These are phyloP conservation scores for Drosophila dives DNA, from an alignment of 2,888 invertebrate species.

Conservation along the genomic window DNA sequence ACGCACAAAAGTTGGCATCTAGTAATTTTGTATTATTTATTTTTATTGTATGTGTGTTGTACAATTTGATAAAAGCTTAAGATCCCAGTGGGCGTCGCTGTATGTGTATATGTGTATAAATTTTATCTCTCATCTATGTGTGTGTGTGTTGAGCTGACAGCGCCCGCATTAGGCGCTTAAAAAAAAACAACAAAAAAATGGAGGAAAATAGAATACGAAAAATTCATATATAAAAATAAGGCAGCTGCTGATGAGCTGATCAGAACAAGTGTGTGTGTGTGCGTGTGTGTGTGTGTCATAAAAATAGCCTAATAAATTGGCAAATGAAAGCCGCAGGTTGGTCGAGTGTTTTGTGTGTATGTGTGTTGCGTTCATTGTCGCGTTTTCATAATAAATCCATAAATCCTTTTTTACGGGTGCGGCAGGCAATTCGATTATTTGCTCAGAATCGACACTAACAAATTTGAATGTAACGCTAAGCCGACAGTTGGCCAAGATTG, in stretches of 20 bases:
- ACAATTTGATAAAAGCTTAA: slow-evolving; percentile 35
- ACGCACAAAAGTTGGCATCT: slow-evolving; percentile 66
- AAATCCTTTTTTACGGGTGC: slow-evolving; percentile 74
- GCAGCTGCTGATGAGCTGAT: slow-evolving; percentile 70
- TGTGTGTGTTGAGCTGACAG: slow-evolving; percentile 41
- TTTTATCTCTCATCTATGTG: neutral
- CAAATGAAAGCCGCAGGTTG: slow-evolving; percentile 70
- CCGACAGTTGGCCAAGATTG: slow-evolving; percentile 60
- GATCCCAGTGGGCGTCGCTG: slow-evolving; percentile 30
- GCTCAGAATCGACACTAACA: slow-evolving; percentile 67
- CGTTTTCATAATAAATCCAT: slow-evolving; percentile 76
- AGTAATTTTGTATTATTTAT: slow-evolving; percentile 37
- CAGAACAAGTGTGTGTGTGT: slow-evolving; percentile 20
- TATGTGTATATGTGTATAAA: slow-evolving; percentile 3
- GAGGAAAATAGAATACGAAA: slow-evolving; percentile 32
- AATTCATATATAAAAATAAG: slow-evolving; percentile 50
- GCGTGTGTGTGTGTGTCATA: slow-evolving; percentile 48
- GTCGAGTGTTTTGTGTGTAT: slow-evolving; percentile 18
- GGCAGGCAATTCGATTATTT: slow-evolving; percentile 72
- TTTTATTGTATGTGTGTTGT: slow-evolving; percentile 1
- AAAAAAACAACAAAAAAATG: slow-evolving; percentile 24
- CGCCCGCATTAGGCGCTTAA: slow-evolving; percentile 57
- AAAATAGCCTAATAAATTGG: slow-evolving; percentile 75
- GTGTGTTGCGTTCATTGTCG: slow-evolving; percentile 45
- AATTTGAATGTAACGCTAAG: slow-evolving; percentile 68